Evolutionary conservation across 2,113 vertebrate genomes (phyloP), one percentile per base, ranked within the genome.

Genomic region (Setophaga kirtlandii): DNA sequence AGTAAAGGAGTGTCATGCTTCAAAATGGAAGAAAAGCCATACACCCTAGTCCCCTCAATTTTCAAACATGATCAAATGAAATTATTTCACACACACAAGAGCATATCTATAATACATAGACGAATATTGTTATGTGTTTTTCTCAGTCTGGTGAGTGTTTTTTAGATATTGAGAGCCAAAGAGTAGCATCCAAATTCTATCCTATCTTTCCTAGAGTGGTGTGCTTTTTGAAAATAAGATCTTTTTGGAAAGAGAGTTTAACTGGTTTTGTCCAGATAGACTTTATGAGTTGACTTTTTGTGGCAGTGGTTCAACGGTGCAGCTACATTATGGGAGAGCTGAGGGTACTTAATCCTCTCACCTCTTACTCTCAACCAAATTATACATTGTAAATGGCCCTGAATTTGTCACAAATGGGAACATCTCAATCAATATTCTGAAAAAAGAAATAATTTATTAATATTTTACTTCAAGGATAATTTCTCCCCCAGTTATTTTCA

Each of bases 401-500:
- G 30, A 63, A 8, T 58, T 95, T 93, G 87, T 90, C 60, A 81
- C 44, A 60, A 65, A 76, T 28, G 11, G 39, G 24, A 90, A 39
- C 49, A 70, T 74, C 49, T 74, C 65, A 84, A 63, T 84, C 59
- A 50, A 33, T 68, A 28, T 41, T 41, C 52, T 69, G 77, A 47
- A 67, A 88, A 89, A 89, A 83, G 71, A 42, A 12, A 3, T 37
- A 0, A 11, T 59, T 59, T 59, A 49, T 90, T 69, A 62, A 37
- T 95, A 74, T 95, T 95, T 91, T 91, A 74, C 80, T 79, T 89
- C 60, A 64, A 82, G 31, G 31, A 14, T 83, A 16, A 56, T 31
- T 50, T 37, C 5, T 27, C 31, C 3, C 2, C 6, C n/a, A 25
- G n/a, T 79, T 91, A 35, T 81, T 89, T 59, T 62, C 25, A 74